These are phyloP conservation scores for Crotophaga sulcirostris DNA, from an alignment of 2,113 vertebrate species.

Conservation along the genomic window DNA sequence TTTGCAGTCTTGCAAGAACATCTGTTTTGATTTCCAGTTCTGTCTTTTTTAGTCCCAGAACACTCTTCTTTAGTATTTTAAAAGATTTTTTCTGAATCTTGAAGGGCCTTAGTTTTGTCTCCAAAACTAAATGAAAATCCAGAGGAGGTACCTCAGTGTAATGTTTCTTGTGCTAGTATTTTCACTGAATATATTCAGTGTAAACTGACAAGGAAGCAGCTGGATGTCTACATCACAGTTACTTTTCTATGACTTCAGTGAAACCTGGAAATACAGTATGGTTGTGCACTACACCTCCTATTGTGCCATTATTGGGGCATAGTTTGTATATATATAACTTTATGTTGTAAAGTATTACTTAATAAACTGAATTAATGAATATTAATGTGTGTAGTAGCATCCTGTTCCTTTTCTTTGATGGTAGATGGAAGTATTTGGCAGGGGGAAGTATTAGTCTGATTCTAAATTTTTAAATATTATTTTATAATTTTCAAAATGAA, in stretches of 20 bases:
- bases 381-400: neutral
- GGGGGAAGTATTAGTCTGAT: neutral
- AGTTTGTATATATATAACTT: neutral
- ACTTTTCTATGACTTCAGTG: neutral
- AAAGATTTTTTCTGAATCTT: neutral
- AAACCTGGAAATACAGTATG: neutral
- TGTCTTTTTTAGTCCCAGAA: conserved; percentile 22
- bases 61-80: neutral
- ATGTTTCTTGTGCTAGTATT: neutral
- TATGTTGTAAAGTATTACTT: neutral
- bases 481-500: conserved; percentile 2
- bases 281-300: rapidly evolving
- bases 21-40: conserved; percentile 41
- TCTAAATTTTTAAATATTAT: neutral
- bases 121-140: neutral
- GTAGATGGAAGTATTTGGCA: neutral
- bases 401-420: neutral
- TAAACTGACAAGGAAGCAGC: neutral
- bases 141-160: neutral
- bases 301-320: neutral
- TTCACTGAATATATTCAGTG: neutral
- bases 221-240: neutral
- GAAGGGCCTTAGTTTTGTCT: neutral
- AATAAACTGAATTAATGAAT: neutral
- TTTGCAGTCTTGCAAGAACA: conserved; percentile 35